Conservation (phyloP, 2,888 invertebrate species). For the Bimastos eiseni region DNA sequence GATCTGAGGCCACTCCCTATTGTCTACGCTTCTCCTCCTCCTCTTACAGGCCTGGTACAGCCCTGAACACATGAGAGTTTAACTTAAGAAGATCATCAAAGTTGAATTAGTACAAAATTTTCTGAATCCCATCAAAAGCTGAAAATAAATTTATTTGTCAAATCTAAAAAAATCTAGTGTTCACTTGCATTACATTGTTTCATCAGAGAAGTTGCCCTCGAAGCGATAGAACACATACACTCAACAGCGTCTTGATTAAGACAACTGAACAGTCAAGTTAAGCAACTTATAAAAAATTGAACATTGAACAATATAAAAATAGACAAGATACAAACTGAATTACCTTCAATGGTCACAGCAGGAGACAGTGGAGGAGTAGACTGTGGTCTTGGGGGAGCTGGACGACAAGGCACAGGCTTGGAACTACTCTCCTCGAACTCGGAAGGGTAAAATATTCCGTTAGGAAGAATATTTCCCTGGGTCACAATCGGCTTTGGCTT, state of each 20-base stretch:
- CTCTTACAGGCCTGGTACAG: too few relatives aligned
- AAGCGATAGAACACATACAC: too few relatives aligned
- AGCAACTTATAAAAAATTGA: background rate
- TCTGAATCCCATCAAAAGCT: too few relatives aligned
- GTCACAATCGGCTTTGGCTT: conserved; percentile 37
- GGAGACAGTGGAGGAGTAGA: background rate
- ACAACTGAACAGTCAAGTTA: background rate
- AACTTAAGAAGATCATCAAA: too few relatives aligned
- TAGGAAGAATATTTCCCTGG: conserved; percentile 22
- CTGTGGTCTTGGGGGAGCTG: conserved; percentile 48
- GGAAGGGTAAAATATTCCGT: background rate
- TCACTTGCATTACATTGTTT: too few relatives aligned
- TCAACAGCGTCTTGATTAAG: background rate
- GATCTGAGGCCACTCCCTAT: too few relatives aligned
- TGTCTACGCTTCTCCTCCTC: too few relatives aligned
- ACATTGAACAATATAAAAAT: background rate
- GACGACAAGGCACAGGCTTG: conserved; percentile 46
- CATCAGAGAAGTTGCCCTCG: background rate
- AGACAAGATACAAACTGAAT: background rate
- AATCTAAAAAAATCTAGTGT: too few relatives aligned
- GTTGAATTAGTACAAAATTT: too few relatives aligned
- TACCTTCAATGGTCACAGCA: background rate
- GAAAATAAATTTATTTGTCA: too few relatives aligned
- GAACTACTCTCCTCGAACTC: background rate
- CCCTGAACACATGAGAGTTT: too few relatives aligned